Evolutionary conservation across 64 coral and sea anemone species (phyloP), one percentile per base, ranked within the genome.

Genomic region (Stichodactyla mertensii): DNA sequence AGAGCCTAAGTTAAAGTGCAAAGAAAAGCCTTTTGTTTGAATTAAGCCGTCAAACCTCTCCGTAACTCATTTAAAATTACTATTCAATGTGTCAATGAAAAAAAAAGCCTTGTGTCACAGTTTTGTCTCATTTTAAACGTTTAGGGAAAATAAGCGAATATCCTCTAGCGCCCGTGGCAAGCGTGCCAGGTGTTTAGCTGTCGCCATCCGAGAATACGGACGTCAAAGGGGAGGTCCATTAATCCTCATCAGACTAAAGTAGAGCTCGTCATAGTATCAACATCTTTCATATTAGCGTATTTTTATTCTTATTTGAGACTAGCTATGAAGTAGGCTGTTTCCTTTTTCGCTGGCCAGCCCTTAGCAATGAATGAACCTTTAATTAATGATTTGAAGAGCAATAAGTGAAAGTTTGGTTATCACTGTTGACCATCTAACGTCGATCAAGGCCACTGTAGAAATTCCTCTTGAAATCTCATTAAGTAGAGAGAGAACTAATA

Each of bases 61-160:
- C 69, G 69, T 74, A 27, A 74, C 69, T 74, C 69, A 12, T 74
- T 74, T 74, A n/a, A 4, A 74, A 74, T 74, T 74, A 74, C 69
- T 28, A 71, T 31, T 74, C 69, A 74, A 31, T 4, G 69, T 74
- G 69, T 74, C 69, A 74, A 74, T 26, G 69, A 74, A 74, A 31
- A 74, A 74, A 45, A 45, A 4, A 0, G n/a, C 24, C 27, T 74
- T 31, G 23, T 74, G 69, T 74, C 69, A 23, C 24, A 31, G 36
- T 11, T 74, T 74, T 74, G 22, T 74, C 69, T 74, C 69, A 31
- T 74, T 74, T 58, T 27, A 31, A 74, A 74, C 12, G n/a, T 74
- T 74, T 27, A 20, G 3, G 12, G 4, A 74, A 74, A 27, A 27
- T 8, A 74, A 31, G 69, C 69, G 69, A 74, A 74, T 74, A 74